phyloP scores from a whole-genome alignment of 2,113 vertebrate genomes.

The Plectropomus leopardus region DNA sequence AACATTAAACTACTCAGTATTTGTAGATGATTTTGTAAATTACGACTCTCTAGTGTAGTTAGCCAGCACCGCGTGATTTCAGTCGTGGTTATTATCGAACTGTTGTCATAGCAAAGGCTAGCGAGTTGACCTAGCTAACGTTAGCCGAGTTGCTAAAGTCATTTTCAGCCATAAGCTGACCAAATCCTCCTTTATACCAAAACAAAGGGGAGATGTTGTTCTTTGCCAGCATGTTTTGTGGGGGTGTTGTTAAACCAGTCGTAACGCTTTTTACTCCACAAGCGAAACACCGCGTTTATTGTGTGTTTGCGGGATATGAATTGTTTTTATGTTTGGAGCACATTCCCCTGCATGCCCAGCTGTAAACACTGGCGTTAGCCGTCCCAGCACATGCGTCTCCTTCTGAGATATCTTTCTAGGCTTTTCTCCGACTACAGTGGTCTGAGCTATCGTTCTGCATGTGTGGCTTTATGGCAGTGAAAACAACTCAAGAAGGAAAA shows the following conservation, averaged over 20 bases:
- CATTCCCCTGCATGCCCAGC: slow-evolving; percentile 66
- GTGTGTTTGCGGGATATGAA: not conserved
- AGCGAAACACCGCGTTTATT: not conserved
- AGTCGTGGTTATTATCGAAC: slow-evolving; percentile 35
- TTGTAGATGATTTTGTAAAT: not conserved
- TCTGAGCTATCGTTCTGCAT: not conserved
- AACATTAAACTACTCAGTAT: not conserved
- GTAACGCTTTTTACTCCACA: not conserved
- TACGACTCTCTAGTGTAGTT: not conserved
- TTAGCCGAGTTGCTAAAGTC: slow-evolving; percentile 78
- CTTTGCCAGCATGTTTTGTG: not conserved
- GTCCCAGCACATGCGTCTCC: slow-evolving; percentile 53
- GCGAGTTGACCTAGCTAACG: slow-evolving; percentile 72
- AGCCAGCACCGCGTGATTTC: fast-evolving
- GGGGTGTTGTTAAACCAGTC: not conserved
- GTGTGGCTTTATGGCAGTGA: not conserved
- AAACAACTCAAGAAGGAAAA: not conserved
- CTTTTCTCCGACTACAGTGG: slow-evolving; percentile 8
- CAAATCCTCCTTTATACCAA: slow-evolving; percentile 68
- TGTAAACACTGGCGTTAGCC: slow-evolving; percentile 75
- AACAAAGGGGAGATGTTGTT: slow-evolving; percentile 61
- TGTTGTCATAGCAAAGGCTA: slow-evolving; percentile 70
- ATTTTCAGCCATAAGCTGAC: slow-evolving; percentile 76
- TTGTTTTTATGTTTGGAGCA: slow-evolving; percentile 62
- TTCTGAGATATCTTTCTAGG: slow-evolving; percentile 34